Base-by-base conservation (phyloP, 2,888 invertebrate genomes). In the Agrotis exclamationis region DNA sequence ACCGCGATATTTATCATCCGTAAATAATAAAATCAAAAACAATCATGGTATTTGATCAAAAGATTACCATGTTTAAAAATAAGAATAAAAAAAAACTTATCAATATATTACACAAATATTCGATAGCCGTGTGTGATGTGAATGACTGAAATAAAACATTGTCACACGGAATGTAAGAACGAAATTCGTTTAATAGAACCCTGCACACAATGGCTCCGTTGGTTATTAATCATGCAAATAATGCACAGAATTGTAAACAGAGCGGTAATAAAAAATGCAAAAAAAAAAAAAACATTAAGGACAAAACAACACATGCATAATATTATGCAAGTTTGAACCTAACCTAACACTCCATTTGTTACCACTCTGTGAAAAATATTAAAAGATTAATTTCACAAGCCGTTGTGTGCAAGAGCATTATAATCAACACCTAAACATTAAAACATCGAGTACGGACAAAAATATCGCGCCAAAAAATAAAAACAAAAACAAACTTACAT, bases 401-500 rank as follows among this genome's bases (percentile, higher is more conserved):
- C 64, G 63, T 33, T 69, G 54, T 63, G 65, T 44, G 33, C 69
- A 74, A 63, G 56, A 59, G 5, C 51, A 63, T 74, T 65, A 68
- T 57, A 54, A 28, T 68, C 50, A 69, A 63, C 70, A 81, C 81
- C 78, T 82, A 83, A 68, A 83, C 24, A 80, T 72, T 76, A 80
- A 84, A 80, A 85, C 79, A 82, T 79, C 73, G 63, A 77, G 64
- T 81, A 85, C 82, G 83, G 82, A 85, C 73, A 86, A 90, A 84
- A 86, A 85, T 78, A 84, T 82, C 88, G 85, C 87, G 85, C 77
- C 69, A 77, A 83, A 85, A 85, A 74, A 83, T 84, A 87, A 83
- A 86, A 87, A 89, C 85, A 81, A 87, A 87, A 88, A 90, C 85
- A 88, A 87, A 90, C 88, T 88, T 88, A 85, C 71, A 72, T 87